phyloP scores from a whole-genome alignment of 2,888 invertebrate genomes.

The Nebria salina region DNA sequence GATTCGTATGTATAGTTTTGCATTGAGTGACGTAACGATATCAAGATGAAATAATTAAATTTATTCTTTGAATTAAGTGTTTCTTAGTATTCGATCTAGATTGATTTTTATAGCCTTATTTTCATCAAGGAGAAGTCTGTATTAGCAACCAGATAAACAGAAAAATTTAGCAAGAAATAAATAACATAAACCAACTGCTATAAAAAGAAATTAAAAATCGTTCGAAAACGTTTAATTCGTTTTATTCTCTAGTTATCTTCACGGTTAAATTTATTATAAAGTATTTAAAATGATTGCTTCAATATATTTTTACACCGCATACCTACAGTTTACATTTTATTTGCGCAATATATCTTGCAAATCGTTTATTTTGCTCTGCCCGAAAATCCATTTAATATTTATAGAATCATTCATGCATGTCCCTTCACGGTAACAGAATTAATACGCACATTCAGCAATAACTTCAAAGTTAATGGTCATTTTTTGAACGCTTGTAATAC shows the following conservation, averaged over 20 bases:
- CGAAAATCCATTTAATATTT: conserved; percentile 1
- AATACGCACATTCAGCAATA: conserved; percentile 39
- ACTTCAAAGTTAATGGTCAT: conserved; percentile 43
- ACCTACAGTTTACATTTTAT: background rate
- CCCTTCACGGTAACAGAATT: conserved; percentile 21
- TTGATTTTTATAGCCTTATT: background rate
- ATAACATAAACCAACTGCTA: background rate
- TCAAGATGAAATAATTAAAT: background rate
- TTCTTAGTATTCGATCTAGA: background rate
- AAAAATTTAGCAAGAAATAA: background rate
- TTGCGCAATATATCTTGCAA: background rate
- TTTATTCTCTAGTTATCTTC: background rate
- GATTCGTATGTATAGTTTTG: conserved; percentile 22
- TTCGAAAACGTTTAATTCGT: background rate
- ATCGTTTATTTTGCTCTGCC: background rate
- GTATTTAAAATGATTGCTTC: background rate
- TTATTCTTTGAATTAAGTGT: background rate
- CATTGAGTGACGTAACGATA: conserved; percentile 32
- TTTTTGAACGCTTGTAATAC: conserved; percentile 30
- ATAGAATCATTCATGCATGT: background rate
- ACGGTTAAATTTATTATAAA: background rate
- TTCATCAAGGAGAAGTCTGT: background rate
- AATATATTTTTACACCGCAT: background rate
- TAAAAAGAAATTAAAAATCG: background rate
- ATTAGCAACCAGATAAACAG: background rate